These are phyloP conservation scores for Arge pagana DNA, from an alignment of 2,888 invertebrate genomes.

Conservation along the genomic window DNA sequence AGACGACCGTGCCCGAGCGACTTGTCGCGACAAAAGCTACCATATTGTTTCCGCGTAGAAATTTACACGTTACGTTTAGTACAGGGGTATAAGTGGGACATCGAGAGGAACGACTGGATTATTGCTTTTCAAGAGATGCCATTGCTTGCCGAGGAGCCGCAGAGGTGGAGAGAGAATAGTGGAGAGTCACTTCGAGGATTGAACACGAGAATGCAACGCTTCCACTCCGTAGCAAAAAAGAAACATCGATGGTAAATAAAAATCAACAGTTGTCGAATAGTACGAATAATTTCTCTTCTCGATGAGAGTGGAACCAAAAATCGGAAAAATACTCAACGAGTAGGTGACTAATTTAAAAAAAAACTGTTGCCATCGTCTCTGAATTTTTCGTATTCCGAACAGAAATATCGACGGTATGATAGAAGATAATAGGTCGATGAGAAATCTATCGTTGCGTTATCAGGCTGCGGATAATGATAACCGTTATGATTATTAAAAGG, in stretches of 20 bases:
- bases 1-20: background rate
- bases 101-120: slow-evolving; percentile 3
- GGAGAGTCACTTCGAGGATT: background rate
- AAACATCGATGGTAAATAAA: no score
- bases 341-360: no score
- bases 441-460: background rate
- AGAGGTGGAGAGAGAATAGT: background rate
- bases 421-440: no score
- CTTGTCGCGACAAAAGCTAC: slow-evolving; percentile 5
- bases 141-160: no score
- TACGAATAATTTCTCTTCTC: no score
- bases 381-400: background rate
- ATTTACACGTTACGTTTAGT: slow-evolving; percentile 4
- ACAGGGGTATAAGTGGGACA: background rate
- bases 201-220: no score
- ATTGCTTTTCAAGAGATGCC: slow-evolving; percentile 11
- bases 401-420: background rate
- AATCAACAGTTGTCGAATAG: no score
- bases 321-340: no score
- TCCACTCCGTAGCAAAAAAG: no score
- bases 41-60: slow-evolving; percentile 18
- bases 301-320: no score
- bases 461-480: background rate
- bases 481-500: background rate
- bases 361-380: background rate